Conservation (phyloP, 2,113 vertebrate genomes). For the Zingel zingel region DNA sequence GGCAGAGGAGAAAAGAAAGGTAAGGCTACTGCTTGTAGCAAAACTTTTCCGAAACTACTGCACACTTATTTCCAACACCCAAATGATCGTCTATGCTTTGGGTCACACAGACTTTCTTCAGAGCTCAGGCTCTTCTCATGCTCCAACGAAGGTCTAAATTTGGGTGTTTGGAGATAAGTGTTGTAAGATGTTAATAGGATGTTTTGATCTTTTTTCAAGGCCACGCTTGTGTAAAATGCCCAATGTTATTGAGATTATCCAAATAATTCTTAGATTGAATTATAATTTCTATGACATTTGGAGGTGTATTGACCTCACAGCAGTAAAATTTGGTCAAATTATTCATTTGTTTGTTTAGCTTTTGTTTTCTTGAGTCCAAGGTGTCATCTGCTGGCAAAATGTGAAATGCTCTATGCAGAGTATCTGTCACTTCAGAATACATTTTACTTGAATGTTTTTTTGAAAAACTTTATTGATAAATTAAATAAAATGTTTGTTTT, state of each 20-base stretch:
- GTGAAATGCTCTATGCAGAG: not conserved
- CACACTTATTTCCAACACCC: not conserved
- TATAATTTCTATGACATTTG: not conserved
- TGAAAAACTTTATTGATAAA: not conserved
- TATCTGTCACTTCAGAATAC: not conserved
- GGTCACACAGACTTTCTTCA: not conserved
- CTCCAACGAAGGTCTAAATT: not conserved
- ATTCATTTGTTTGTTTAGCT: not conserved
- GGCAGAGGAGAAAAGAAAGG: conserved; percentile 75
- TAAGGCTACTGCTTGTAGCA: conserved; percentile 36
- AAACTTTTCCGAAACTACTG: not conserved
- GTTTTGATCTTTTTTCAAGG: conserved; percentile 1
- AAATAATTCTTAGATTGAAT: not conserved
- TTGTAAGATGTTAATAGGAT: not conserved
- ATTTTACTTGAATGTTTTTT: not conserved
- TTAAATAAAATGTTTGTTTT: not conserved
- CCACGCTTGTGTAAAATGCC: not conserved
- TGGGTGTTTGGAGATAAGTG: not conserved
- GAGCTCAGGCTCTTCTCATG: not conserved
- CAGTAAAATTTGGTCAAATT: not conserved
- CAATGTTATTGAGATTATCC: not conserved
- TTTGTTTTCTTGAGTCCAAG: not conserved
- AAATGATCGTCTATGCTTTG: not conserved
- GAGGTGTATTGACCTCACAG: not conserved
- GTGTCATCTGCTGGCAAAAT: conserved; percentile 50